phyloP scores from a whole-genome alignment of 1,140 invertebrate genomes.

The Euura saliciscinereae region DNA sequence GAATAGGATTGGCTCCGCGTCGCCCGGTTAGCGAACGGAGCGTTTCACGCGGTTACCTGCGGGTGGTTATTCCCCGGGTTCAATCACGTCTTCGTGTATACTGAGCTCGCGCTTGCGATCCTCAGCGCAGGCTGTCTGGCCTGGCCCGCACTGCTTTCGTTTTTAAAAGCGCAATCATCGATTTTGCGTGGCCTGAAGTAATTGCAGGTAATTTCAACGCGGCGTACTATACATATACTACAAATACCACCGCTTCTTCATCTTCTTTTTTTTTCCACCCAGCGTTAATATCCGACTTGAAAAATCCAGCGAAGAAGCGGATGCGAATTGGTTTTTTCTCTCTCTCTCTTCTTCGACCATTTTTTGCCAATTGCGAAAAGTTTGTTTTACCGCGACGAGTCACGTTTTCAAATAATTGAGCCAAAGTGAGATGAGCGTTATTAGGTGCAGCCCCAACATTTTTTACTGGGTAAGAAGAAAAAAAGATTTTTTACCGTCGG shows the following conservation, averaged over 20 bases:
- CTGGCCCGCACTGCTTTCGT: constrained; percentile 17
- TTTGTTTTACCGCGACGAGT: neutral
- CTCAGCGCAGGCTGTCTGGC: neutral
- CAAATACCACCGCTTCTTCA: too few species aligned
- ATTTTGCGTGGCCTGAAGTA: constrained; percentile 32
- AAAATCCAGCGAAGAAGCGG: neutral
- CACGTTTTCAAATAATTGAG: neutral
- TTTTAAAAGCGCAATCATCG: constrained; percentile 36
- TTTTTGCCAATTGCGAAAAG: neutral
- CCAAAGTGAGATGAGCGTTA: constrained; percentile 16
- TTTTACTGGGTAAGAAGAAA: constrained; percentile 8
- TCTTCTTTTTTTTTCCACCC: too few species aligned
- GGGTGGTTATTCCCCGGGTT: constrained; percentile 11
- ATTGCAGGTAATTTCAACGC: constrained; percentile 45
- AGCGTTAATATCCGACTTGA: neutral
- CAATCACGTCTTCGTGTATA: constrained; percentile 29
- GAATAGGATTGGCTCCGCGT: neutral
- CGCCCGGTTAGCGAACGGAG: neutral
- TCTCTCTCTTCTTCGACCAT: constrained; percentile 15
- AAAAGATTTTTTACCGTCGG: too few species aligned
- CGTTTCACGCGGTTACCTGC: constrained; percentile 7
- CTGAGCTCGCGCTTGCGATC: neutral
- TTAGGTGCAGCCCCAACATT: constrained; percentile 17
- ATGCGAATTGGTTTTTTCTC: neutral
- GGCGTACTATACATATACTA: neutral